Evolutionary conservation across 2,888 invertebrate species (phyloP), one percentile per base, ranked within the genome.

Genomic region (Euplexia lucipara): DNA sequence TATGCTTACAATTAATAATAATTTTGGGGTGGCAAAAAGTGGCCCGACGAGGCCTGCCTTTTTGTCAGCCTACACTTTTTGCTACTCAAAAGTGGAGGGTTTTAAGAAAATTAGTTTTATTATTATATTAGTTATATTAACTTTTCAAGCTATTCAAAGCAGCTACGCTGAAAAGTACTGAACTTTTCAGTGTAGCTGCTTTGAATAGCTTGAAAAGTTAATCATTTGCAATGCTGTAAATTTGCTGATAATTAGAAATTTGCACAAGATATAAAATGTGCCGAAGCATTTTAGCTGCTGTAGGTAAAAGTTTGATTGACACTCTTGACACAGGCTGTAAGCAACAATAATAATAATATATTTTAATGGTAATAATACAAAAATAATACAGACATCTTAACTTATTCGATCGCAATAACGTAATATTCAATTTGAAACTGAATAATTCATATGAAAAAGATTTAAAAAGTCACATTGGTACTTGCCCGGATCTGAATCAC

Each of bases 1-100:
- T 93, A 92, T 93, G 92, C 86, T 86, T 79, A 78, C 90, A 83
- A 94, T 94, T 95, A 91, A 93, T 95, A 92, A 94, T 94, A 92
- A 94, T 93, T 94, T 93, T 83, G 78, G 88, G 88, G 82, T 66
- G 62, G 84, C 92, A 92, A 94, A 94, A 95, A 93, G 81, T 82
- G 79, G 73, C 73, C 76, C 75, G 62, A 47, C 60, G 68, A 61
- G 60, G 70, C 52, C 86, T 51, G 63, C 60, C 79, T 89, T 90
- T 92, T 90, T 89, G 87, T 58, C 60, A 54, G 64, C 56, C 71
- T 74, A 63, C 70, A 62, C 71, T 81, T 83, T 87, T 89, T 85
- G 75, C 66, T 54, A 52, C 68, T 62, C 42, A 65, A 73, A 70
- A 49, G 39, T 53, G 56, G 53, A 82, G 76, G 81, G 82, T 88